Conservation (phyloP, 2,888 invertebrate species). For the Argyresthia albistria region DNA sequence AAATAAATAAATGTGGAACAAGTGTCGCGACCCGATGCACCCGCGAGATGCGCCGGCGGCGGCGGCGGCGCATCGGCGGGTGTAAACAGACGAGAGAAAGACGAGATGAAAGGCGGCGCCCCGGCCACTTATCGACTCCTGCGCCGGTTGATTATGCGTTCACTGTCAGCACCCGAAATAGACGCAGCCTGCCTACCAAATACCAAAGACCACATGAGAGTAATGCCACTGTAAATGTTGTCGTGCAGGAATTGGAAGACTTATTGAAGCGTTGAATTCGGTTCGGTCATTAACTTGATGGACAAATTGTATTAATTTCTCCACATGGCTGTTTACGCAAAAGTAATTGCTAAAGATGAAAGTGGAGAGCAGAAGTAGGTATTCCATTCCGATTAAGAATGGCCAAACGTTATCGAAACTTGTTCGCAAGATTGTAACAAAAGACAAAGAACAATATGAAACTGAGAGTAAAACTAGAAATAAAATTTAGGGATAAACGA, state of each 20-base stretch:
- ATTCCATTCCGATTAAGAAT: too few relatives aligned
- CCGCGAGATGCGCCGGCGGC: conserved; percentile 8
- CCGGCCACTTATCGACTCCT: conserved; percentile 59
- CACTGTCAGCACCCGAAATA: conserved; percentile 64
- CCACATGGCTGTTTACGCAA: too few relatives aligned
- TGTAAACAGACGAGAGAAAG: conserved; percentile 46
- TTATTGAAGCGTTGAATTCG: too few relatives aligned
- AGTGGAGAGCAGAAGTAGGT: too few relatives aligned
- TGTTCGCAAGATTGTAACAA: too few relatives aligned
- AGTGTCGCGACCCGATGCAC: conserved; percentile 6
- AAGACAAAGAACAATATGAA: too few relatives aligned
- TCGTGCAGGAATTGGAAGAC: conserved; percentile 1
- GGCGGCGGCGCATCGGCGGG: too few relatives aligned
- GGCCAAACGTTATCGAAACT: too few relatives aligned
- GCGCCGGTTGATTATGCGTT: conserved; percentile 52
- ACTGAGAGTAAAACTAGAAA: not conserved
- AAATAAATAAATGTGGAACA: conserved; percentile 2
- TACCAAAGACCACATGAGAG: not conserved
- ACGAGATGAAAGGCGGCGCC: conserved; percentile 60
- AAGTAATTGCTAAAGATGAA: too few relatives aligned
- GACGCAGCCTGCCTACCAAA: conserved; percentile 26
- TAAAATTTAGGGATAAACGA: conserved; percentile 12
- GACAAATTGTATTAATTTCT: too few relatives aligned
- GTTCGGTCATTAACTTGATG: too few relatives aligned
- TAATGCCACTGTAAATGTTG: too few relatives aligned